Evolutionary conservation across 2,888 invertebrate species (phyloP), one percentile per base, ranked within the genome.

Genomic region (Tipula vernalis): DNA sequence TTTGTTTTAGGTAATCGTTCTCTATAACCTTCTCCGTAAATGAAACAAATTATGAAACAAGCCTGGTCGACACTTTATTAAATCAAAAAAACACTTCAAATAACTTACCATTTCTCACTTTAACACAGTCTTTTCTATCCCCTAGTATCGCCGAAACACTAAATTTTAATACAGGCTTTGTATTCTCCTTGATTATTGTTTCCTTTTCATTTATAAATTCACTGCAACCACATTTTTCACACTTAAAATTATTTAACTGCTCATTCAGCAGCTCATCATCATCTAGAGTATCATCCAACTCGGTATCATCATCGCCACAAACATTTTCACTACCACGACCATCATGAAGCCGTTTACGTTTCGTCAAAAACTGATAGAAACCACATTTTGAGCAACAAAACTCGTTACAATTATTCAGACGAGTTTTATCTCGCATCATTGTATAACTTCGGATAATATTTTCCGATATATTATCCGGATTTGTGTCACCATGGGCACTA

Each of bases 101-200:
- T 39, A 39, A 41, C 88, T 92, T 90, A 92, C 92, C 92, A 89
- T 92, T 92, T 88, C 92, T 89, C 87, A 92, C 92, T 88, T 91
- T 90, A 87, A 91, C 91, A 88, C 91, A 91, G 88, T 92, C 92
- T 12, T 92, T 91, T 47, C 91, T 92, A 88, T 92, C 92, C 86
- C 97, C 97, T 89, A 98, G 93, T 89, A 98, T 98, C 85, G 97
- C 97, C 93, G 96, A 97, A 88, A 98, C 97, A 94, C 97, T 97
- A 92, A 98, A 98, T 92, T 97, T 97, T 89, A 97, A 93, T 90
- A 96, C 94, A 28, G 97, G 97, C 89, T 96, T 96, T 89, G 92
- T 93, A 87, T 92, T 88, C 89, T 91, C 92, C 90, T 92, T 92
- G 71, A 92, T 88, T 57, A 91, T 89, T 57, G 92, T 91, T 86